These are phyloP conservation scores for Lichenostomus cassidix DNA, from an alignment of 2,113 vertebrate genomes.

Conservation along the genomic window DNA sequence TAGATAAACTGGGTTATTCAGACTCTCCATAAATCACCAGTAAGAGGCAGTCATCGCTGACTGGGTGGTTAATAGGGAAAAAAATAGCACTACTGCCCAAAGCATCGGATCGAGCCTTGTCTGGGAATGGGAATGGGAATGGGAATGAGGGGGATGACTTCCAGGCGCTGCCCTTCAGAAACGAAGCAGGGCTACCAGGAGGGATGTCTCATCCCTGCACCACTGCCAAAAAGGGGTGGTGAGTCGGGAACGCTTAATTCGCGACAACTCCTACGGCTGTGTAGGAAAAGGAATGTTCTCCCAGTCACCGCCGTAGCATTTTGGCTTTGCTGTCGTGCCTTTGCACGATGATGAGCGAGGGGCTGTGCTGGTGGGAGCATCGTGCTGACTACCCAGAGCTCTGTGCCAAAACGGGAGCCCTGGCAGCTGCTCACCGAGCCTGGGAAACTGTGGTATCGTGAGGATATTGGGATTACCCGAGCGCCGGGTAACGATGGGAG, in stretches of 20 bases:
- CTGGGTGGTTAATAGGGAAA: background rate
- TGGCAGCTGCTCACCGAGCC: background rate
- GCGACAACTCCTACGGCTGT: slow-evolving; percentile 38
- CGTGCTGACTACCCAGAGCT: background rate
- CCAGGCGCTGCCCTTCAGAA: slow-evolving; percentile 25
- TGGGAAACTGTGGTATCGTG: background rate
- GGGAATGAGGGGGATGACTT: background rate
- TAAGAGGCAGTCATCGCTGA: slow-evolving; percentile 7
- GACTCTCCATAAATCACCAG: background rate
- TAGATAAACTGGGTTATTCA: background rate
- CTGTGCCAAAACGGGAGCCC: slow-evolving; percentile 13
- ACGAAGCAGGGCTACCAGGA: background rate
- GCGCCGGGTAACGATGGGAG: background rate
- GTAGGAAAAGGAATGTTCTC: slow-evolving; percentile 29
- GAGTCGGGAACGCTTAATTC: background rate
- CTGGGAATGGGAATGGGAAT: background rate
- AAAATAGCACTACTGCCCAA: background rate
- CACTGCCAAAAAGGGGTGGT: slow-evolving; percentile 23
- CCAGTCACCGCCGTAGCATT: background rate
- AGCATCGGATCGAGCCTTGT: background rate
- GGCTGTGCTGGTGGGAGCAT: background rate
- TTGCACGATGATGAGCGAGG: background rate
- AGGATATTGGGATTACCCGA: background rate
- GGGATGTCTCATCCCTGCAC: slow-evolving; percentile 39
- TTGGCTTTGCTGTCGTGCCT: slow-evolving; percentile 7